Base-by-base conservation (phyloP, 1,140 invertebrate genomes). In the Scaptomyza graminum region DNA sequence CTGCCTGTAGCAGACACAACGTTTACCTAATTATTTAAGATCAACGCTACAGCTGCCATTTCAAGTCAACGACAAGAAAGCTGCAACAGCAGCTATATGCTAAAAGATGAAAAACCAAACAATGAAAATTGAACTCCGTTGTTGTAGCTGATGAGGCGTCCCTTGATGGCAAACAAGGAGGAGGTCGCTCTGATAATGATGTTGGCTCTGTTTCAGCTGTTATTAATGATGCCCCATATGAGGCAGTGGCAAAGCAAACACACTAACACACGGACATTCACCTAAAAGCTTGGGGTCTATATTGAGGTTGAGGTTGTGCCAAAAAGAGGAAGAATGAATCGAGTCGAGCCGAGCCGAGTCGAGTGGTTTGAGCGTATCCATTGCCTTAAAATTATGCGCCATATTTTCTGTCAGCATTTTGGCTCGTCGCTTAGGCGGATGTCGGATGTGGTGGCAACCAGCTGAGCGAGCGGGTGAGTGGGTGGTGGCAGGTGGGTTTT, bases 21-120 rank as follows among this genome's bases (percentile, higher is more conserved):
- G 78, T 69, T 85, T 78, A 74, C 78, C 82, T 85, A 85, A 85
- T 85, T 85, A 85, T 85, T 85, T 87, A 82, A 87, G 82, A 85
- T 85, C 74, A 82, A 82, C 62, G 60, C 43, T 65, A 51, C 28
- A 16, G 52, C 68, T 64, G 75, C 66, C 74, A 74, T 74, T 77
- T 77, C 74, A 77, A 81, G 81, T 79, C 74, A 72, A 74, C 62
- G 69, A 62, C 71, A 54, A 73, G 52, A 34, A 57, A 71, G 9
- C 12, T n/a, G 4, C 37, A 41, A 6, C 37, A 41, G 4, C 37
- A 41, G 25, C 28, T n/a, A 63, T 31, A 52, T n/a, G 28, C 43
- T 12, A n/a, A 43, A 59, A 64, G 52, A 61, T 51, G 46, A 65
- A 72, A 72, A 75, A 49, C 67, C 61, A 82, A 85, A 85, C 82